Evolutionary conservation across 2,797 vertebrate genomes (phyloP), one percentile per base, ranked within the genome.

Genomic region (Tinamus major): DNA sequence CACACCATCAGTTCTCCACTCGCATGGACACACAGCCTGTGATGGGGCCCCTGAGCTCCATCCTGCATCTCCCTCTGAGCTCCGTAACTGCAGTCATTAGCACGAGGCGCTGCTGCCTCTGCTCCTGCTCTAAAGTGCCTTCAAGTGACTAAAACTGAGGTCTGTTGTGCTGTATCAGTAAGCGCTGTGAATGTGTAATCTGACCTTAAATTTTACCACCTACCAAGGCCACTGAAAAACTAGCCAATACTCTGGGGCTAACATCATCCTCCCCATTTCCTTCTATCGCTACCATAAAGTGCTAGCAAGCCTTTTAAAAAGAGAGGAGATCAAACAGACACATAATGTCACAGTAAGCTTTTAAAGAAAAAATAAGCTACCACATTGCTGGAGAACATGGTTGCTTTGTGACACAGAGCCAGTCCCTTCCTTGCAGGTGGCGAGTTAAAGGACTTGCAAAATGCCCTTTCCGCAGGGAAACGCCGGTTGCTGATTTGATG

Each of bases 341-440:
- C 62, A 24, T 89, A 95, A 96, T 86, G 87, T 84, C 94, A 89
- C 13, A 31, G 55, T 46, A 74, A 93, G 87, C 71, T 83, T 81
- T 83, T 69, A 83, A 68, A 94, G 74, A 77, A 87, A 92, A 93
- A 93, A 92, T 91, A 89, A 89, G 72, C 65, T 85, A 5, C 77
- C 69, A 65, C 75, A 72, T 31, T 92, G 65, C 62, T 76, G 77
- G 63, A 92, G 92, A 79, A 84, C 82, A 69, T 42, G 76, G 79
- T 59, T 61, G 41, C 29, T 79, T 80, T 80, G 46, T 42, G 87
- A 93, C 78, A 85, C 37, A 49, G 65, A 91, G 59, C 62, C 65
- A 46, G 85, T 68, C 69, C 85, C 31, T 75, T 87, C 85, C 79
- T 58, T 14, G 2, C 51, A 56, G 1, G 17, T 76, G 53, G 29